A percentile compares a stretch with the other conserved stretches of the same genome.
phyloP scores from a whole-genome alignment of 2,888 invertebrate species.

The Sinohyriopsis cumingii region DNA sequence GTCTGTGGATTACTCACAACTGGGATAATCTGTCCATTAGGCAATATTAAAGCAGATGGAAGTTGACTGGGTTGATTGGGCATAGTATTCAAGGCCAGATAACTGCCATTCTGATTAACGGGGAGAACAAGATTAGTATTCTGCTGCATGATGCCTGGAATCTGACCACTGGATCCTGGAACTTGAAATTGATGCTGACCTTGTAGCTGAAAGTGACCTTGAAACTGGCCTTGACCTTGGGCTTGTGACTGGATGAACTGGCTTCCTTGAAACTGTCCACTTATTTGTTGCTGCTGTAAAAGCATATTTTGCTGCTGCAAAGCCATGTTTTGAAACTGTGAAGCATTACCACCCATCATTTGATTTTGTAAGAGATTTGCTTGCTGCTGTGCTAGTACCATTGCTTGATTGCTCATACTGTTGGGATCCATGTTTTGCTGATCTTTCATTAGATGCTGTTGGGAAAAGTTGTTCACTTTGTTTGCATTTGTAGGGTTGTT shows the following conservation, averaged over 20 bases:
- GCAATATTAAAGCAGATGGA: slow-evolving; percentile 70
- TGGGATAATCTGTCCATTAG: slow-evolving; percentile 72
- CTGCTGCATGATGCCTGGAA: slow-evolving; percentile 33
- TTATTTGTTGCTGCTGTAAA: slow-evolving; percentile 30
- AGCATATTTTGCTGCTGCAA: slow-evolving; percentile 33
- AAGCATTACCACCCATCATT: slow-evolving; percentile 23
- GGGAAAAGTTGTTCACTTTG: neutral
- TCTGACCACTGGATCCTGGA: slow-evolving; percentile 17
- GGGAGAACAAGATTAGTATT: slow-evolving; percentile 33
- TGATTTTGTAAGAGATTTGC: slow-evolving; percentile 43
- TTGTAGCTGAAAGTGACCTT: slow-evolving; percentile 33
- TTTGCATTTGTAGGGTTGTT: slow-evolving; percentile 6
- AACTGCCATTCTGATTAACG: slow-evolving; percentile 46
- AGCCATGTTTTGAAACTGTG: slow-evolving; percentile 27
- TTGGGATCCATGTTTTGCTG: slow-evolving; percentile 37
- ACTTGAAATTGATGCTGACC: slow-evolving; percentile 13
- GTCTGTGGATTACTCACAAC: slow-evolving; percentile 70
- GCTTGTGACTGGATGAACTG: slow-evolving; percentile 30
- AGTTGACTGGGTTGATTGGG: slow-evolving; percentile 59
- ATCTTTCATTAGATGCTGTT: slow-evolving; percentile 13
- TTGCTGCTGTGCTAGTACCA: slow-evolving; percentile 47
- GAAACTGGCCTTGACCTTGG: slow-evolving; percentile 21
- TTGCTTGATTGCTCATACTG: slow-evolving; percentile 26
- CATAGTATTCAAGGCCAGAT: slow-evolving; percentile 49
- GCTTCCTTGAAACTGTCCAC: slow-evolving; percentile 26